phyloP scores from a whole-genome alignment of 2,797 vertebrate genomes.

The Bovichtus variegatus region DNA sequence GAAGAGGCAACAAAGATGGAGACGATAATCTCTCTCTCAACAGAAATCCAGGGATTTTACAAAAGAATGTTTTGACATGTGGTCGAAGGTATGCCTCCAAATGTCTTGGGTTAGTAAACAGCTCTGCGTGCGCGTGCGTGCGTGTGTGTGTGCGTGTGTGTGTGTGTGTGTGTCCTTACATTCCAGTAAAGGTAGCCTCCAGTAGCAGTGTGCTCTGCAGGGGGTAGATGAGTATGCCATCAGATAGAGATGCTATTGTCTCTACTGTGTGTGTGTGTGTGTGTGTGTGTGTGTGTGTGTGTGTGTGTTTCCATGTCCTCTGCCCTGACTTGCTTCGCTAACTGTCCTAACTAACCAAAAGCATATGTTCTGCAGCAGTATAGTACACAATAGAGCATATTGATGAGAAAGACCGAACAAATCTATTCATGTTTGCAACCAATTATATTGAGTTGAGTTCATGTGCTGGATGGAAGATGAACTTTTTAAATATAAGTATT shows the following conservation, averaged over 20 bases:
- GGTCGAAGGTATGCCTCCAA: constrained; percentile 63
- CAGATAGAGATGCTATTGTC: constrained; percentile 78
- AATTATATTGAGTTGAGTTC: no score
- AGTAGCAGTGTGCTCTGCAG: constrained; percentile 69
- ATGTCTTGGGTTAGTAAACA: constrained; percentile 57
- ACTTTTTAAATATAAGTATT: no score
- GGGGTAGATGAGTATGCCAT: constrained; percentile 76
- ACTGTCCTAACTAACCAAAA: constrained; percentile 73
- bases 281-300: constrained; percentile 52
- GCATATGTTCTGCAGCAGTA: constrained; percentile 61
- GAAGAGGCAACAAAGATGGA: constrained; percentile 30
- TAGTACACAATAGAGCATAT: constrained; percentile 44
- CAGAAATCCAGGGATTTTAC: constrained; percentile 45
- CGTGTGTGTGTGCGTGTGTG: constrained; percentile 35
- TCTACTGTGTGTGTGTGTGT: constrained; percentile 51
- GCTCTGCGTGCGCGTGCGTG: constrained; percentile 11
- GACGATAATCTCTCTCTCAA: constrained; percentile 19
- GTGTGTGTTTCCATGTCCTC: constrained; percentile 42
- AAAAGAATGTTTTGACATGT: constrained; percentile 75
- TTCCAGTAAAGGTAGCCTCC: constrained; percentile 76
- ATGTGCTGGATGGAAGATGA: not conserved
- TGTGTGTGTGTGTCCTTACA: constrained; percentile 48
- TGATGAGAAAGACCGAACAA: constrained; percentile 30
- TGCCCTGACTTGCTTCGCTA: constrained; percentile 47
- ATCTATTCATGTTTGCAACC: constrained; percentile 7